These are phyloP conservation scores for Nycticorax nycticorax DNA, from an alignment of 2,113 vertebrate species.

Conservation along the genomic window DNA sequence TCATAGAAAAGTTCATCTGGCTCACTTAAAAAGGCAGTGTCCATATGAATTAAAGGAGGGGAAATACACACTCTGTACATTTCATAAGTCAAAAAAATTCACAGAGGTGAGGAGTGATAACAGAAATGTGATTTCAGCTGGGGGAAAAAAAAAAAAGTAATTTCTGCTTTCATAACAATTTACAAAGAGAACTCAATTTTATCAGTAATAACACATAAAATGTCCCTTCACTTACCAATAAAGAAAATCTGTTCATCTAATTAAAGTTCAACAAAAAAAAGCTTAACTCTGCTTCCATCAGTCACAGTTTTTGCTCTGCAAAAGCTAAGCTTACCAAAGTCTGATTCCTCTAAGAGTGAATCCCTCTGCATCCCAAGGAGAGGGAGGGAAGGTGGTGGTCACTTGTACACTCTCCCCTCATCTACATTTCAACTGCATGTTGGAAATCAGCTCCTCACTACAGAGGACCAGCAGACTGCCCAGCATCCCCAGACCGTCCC, in stretches of 20 bases:
- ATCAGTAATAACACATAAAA: slow-evolving; percentile 17
- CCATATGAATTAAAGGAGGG: neutral
- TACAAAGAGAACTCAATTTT: slow-evolving; percentile 19
- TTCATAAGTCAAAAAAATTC: neutral
- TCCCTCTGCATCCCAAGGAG: neutral
- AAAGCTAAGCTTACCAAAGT: neutral
- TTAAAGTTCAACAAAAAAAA: slow-evolving; percentile 25
- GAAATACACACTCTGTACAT: neutral
- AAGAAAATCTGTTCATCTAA: neutral
- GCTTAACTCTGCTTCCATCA: neutral
- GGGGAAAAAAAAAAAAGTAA: neutral
- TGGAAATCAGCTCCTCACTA: neutral
- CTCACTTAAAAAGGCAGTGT: neutral
- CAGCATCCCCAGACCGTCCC: neutral
- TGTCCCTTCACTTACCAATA: neutral
- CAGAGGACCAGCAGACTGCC: neutral
- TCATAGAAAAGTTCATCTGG: neutral
- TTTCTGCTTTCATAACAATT: slow-evolving; percentile 23
- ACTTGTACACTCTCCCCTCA: neutral
- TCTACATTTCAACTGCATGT: neutral
- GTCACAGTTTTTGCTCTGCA: neutral
- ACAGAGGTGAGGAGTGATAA: neutral
- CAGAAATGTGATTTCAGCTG: neutral
- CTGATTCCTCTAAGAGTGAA: neutral
- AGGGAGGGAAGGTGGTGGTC: neutral